phyloP scores from a whole-genome alignment of 2,113 vertebrate species.

The Datnioides undecimradiatus region DNA sequence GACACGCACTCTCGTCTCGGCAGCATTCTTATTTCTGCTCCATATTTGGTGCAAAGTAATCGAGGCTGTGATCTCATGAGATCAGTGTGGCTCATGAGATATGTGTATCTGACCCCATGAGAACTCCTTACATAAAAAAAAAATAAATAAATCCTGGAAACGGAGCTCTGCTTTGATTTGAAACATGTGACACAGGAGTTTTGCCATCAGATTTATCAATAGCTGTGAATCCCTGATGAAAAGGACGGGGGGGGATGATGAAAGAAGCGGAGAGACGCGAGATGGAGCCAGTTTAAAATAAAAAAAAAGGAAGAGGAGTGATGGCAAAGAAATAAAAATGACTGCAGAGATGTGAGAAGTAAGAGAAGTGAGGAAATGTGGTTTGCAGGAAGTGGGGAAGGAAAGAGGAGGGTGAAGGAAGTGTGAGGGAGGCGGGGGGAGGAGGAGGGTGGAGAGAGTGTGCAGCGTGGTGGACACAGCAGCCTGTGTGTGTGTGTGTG shows the following conservation, averaged over 20 bases:
- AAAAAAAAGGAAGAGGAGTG: conserved; percentile 12
- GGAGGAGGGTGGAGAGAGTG: background rate
- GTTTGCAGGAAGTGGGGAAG: conserved; percentile 31
- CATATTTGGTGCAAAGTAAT: background rate
- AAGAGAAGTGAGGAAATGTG: background rate
- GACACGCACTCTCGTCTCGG: background rate
- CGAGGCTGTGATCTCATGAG: background rate
- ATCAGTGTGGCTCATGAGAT: background rate
- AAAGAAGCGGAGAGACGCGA: conserved; percentile 38
- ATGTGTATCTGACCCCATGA: background rate
- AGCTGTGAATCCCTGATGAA: conserved; percentile 45
- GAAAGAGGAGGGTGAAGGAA: background rate
- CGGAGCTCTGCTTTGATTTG: conserved; percentile 40
- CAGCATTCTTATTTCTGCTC: background rate
- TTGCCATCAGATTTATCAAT: conserved; percentile 36
- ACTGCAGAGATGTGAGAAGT: conserved; percentile 20
- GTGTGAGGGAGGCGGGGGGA: too few relatives aligned
- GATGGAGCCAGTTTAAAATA: conserved; percentile 28
- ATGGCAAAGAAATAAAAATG: conserved; percentile 15
- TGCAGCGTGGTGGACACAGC: background rate
- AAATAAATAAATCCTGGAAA: background rate
- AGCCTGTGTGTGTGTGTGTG: conserved; percentile 16
- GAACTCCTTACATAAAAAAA: background rate
- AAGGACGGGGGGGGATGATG: conserved; percentile 19
- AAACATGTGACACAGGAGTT: conserved; percentile 9